phyloP scores from a whole-genome alignment of 92 coral and sea anemone species.

The Chrysogorgia sp. region DNA sequence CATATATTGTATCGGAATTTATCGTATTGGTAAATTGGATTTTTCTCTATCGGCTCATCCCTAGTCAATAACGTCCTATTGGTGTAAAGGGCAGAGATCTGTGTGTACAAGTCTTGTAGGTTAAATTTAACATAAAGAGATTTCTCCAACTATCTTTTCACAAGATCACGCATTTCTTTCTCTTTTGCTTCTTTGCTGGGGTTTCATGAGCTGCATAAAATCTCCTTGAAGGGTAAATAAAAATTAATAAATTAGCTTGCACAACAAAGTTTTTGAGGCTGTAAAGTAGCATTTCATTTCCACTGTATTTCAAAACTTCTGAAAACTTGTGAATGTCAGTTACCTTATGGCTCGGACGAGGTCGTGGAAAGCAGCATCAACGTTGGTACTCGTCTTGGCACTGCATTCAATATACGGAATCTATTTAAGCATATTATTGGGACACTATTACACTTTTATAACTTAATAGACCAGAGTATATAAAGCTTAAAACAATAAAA shows the following conservation, averaged over 20 bases:
- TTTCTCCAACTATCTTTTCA: background rate
- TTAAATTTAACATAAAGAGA: background rate
- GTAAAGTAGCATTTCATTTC: background rate
- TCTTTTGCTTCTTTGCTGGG: conserved; percentile 56
- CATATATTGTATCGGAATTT: too few species aligned
- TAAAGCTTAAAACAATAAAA: too few species aligned
- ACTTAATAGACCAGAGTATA: too few species aligned
- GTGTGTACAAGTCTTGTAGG: background rate
- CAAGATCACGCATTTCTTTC: conserved; percentile 50
- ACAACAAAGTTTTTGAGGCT: background rate
- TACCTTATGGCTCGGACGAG: conserved; percentile 97
- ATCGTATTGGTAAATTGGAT: too few species aligned
- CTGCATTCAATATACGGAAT: conserved; percentile 95
- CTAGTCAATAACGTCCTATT: background rate
- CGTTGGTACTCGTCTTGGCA: conserved; percentile 97
- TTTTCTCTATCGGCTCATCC: too few species aligned
- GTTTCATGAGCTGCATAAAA: conserved; percentile 65
- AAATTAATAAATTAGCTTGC: background rate
- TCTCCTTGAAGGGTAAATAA: conserved; percentile 40
- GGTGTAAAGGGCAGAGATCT: background rate
- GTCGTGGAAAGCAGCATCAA: conserved; percentile 95
- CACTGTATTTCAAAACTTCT: background rate
- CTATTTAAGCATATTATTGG: conserved; percentile 41
- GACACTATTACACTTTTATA: too few species aligned
- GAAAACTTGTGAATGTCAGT: too few species aligned